Percentiles rank a stretch among this genome's conserved stretches.
Conservation (phyloP, 2,888 invertebrate genomes). For the Tromatobia lineatoria region DNA sequence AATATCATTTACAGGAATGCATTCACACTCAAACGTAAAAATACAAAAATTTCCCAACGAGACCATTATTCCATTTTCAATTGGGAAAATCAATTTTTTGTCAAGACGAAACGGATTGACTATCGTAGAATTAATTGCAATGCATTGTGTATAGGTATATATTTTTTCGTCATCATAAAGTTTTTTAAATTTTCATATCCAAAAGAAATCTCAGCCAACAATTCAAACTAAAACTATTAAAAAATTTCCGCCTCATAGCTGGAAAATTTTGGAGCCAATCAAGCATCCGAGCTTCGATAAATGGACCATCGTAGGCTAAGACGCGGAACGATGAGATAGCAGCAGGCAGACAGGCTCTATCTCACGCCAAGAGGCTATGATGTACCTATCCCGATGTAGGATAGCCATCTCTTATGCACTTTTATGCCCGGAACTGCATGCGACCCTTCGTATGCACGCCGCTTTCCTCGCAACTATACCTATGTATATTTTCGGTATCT, state of each 20-base stretch:
- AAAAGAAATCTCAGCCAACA: background rate
- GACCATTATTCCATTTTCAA: no score
- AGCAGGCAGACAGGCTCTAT: constrained; percentile 72
- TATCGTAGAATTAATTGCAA: no score
- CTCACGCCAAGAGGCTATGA: constrained; percentile 75
- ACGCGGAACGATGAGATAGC: constrained; percentile 7
- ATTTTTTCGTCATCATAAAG: no score
- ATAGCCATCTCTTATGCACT: constrained; percentile 85
- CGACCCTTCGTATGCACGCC: constrained; percentile 43
- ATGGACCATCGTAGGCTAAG: constrained; percentile 39
- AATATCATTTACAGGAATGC: no score
- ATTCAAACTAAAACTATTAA: background rate
- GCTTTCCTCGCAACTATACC: constrained; percentile 12
- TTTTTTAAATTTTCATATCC: background rate
- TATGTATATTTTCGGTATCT: constrained; percentile 43
- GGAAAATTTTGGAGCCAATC: constrained; percentile 7
- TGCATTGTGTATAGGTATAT: no score
- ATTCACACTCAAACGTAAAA: no score
- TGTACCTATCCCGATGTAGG: constrained; percentile 80
- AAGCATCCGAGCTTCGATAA: constrained; percentile 25
- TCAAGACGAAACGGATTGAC: no score
- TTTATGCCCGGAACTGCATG: constrained; percentile 79
- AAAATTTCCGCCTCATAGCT: background rate
- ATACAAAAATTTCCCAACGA: no score
- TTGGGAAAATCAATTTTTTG: no score